These are phyloP conservation scores for Coreoperca whiteheadi DNA, from an alignment of 2,113 vertebrate genomes.

Conservation along the genomic window DNA sequence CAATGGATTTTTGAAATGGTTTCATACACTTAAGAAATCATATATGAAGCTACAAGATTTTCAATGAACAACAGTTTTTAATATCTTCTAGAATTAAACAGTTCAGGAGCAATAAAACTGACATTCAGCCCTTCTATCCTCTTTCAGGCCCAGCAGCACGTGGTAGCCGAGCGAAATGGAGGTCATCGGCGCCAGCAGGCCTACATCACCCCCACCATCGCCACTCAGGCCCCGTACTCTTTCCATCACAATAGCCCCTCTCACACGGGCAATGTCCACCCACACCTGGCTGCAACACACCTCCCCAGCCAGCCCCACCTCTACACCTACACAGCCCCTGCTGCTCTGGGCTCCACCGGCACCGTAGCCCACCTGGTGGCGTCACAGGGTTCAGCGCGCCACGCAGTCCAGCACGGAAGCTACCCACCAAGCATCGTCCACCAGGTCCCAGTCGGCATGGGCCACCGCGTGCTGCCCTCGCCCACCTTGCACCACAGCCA, in stretches of 20 bases:
- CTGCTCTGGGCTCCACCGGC: constrained; percentile 93
- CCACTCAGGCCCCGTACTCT: constrained; percentile 94
- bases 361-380: constrained; percentile 97
- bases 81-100: not conserved
- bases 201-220: constrained; percentile 96
- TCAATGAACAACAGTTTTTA: not conserved
- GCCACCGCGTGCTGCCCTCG: constrained; percentile 93
- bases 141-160: constrained; percentile 93
- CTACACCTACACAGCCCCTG: constrained; percentile 93
- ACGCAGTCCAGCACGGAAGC: constrained; percentile 92
- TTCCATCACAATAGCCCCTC: constrained; percentile 96
- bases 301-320: constrained; percentile 95
- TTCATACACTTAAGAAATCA: not conserved
- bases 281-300: constrained; percentile 94
- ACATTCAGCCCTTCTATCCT: constrained; percentile 1
- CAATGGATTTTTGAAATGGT: not conserved
- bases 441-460: constrained; percentile 98
- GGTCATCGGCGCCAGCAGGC: constrained; percentile 96
- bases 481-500: constrained; percentile 96
- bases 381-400: constrained; percentile 92
- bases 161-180: constrained; percentile 89
- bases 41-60: not conserved
- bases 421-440: constrained; percentile 95
- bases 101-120: not conserved
- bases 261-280: constrained; percentile 91